Percentiles rank a stretch among this genome's conserved stretches.
Conservation (phyloP, 2,797 vertebrate genomes). For the Eidolon dupreanum region DNA sequence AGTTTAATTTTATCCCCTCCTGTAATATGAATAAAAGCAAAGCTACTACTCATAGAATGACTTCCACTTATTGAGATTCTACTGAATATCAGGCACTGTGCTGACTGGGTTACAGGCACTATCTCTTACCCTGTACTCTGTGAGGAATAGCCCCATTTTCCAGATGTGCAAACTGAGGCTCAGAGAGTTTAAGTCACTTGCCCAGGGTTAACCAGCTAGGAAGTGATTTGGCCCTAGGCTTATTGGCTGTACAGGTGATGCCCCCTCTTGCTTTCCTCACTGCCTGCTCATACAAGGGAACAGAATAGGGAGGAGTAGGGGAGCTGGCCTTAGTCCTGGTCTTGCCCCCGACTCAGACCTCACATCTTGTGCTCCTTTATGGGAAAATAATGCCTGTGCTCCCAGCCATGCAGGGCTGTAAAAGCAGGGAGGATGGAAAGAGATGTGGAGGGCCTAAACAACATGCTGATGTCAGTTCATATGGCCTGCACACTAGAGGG, state of each 20-base stretch:
- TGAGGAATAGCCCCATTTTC: not conserved
- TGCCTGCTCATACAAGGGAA: no score
- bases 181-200: not conserved
- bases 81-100: not conserved
- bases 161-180: not conserved
- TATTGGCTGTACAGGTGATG: not conserved
- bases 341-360: not conserved
- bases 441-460: not conserved
- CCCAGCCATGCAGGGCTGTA: not conserved
- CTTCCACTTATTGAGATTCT: not conserved
- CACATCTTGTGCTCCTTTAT: not conserved
- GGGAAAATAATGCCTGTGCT: not conserved
- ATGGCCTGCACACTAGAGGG: rapidly evolving
- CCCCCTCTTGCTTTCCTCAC: not conserved
- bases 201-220: not conserved
- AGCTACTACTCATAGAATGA: not conserved
- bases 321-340: not conserved
- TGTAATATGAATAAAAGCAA: not conserved
- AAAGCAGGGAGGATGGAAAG: not conserved
- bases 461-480: not conserved
- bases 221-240: not conserved
- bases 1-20: not conserved
- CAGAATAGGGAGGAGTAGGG: not conserved
- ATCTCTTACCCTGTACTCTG: not conserved
- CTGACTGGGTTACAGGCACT: rapidly evolving